These are phyloP conservation scores for Acanthurus tractus DNA, from an alignment of 2,797 vertebrate species.

Conservation along the genomic window DNA sequence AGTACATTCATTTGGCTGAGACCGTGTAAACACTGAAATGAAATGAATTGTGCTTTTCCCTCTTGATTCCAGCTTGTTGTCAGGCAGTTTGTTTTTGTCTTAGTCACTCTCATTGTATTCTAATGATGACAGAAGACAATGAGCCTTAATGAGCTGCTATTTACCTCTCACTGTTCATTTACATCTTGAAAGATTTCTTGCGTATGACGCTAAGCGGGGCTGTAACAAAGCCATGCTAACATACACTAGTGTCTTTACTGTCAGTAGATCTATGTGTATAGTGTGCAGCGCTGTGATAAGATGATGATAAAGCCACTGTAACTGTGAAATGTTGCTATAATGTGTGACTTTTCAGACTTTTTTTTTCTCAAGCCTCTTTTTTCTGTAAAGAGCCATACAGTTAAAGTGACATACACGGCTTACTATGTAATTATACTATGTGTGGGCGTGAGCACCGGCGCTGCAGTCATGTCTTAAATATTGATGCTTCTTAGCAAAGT, in stretches of 20 bases:
- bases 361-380: not conserved
- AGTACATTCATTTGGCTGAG: constrained; percentile 6
- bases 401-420: not conserved
- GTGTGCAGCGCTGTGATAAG: not conserved
- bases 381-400: not conserved
- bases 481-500: not conserved
- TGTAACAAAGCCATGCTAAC: constrained; percentile 10
- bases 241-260: constrained; percentile 22
- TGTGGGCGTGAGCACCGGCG: not conserved
- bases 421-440: not conserved
- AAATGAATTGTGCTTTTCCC: constrained; percentile 1
- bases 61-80: not conserved
- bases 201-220: constrained; percentile 6
- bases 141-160: constrained; percentile 57
- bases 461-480: not conserved
- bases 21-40: constrained; percentile 18
- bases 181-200: not conserved
- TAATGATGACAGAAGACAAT: constrained; percentile 45
- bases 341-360: not conserved
- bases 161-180: constrained; percentile 33
- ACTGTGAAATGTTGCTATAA: not conserved
- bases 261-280: not conserved
- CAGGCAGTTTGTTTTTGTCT: constrained; percentile 26
- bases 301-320: not conserved
- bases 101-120: constrained; percentile 23